Percentiles rank a stretch among this genome's conserved stretches.
Conservation (phyloP, 2,113 vertebrate species). For the Sapayoa aenigma region DNA sequence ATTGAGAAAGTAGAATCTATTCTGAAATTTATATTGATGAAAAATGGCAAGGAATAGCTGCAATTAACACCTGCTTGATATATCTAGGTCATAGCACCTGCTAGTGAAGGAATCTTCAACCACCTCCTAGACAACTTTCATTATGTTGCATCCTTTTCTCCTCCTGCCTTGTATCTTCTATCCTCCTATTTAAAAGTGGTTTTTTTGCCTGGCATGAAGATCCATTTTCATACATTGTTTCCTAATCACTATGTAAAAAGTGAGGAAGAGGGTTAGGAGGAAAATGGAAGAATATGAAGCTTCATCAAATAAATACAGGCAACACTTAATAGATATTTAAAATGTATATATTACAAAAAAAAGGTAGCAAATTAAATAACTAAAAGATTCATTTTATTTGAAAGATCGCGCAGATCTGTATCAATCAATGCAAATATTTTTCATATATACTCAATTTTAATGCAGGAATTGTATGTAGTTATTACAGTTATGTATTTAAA, state of each 20-base stretch:
- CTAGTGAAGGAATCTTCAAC: background rate
- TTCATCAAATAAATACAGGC: background rate
- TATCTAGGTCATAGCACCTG: background rate
- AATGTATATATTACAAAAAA: background rate
- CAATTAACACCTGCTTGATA: background rate
- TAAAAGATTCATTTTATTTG: background rate
- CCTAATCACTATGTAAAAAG: background rate
- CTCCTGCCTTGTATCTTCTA: background rate
- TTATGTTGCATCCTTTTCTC: background rate
- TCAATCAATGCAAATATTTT: background rate
- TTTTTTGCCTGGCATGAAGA: background rate
- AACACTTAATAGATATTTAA: background rate
- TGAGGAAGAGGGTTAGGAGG: background rate
- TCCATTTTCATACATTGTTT: background rate
- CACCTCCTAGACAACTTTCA: background rate
- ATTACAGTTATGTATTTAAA: background rate
- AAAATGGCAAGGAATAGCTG: background rate
- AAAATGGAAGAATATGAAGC: background rate
- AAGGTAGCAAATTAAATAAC: background rate
- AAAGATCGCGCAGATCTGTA: background rate
- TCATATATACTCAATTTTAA: background rate
- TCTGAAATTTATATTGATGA: background rate
- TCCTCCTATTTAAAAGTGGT: background rate
- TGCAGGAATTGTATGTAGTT: background rate
- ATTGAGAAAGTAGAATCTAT: background rate